phyloP scores from a whole-genome alignment of 2,113 vertebrate species.

The Leptobrachium leishanense region DNA sequence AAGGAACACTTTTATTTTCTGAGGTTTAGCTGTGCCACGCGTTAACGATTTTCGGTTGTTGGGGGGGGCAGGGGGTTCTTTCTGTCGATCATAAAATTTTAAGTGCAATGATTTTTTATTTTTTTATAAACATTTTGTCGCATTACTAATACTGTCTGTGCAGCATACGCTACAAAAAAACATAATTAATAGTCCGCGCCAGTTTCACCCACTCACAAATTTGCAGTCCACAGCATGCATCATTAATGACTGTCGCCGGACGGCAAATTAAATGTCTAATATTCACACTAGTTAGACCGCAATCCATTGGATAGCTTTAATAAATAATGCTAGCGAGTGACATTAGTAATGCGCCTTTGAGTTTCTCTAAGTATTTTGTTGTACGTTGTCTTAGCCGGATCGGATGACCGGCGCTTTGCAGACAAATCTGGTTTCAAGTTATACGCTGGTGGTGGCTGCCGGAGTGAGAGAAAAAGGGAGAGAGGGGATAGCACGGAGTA shows the following conservation, averaged over 20 bases:
- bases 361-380: slow-evolving; percentile 22
- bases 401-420: slow-evolving; percentile 22
- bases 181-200: neutral
- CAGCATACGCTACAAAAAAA: neutral
- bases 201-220: neutral
- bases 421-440: slow-evolving; percentile 35
- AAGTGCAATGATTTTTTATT: too few relatives aligned
- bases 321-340: slow-evolving; percentile 38
- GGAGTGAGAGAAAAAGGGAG: neutral
- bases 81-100: too few relatives aligned
- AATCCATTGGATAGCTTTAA: slow-evolving; percentile 24
- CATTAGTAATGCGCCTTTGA: slow-evolving; percentile 24
- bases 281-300: slow-evolving; percentile 8
- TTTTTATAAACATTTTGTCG: too few relatives aligned
- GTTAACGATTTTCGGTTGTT: too few relatives aligned
- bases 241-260: slow-evolving; percentile 34
- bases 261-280: slow-evolving; percentile 39
- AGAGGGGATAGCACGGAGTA: neutral
- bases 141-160: too few relatives aligned
- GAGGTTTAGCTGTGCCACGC: too few relatives aligned
- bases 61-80: too few relatives aligned
- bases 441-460: slow-evolving; percentile 6
- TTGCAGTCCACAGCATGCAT: slow-evolving; percentile 14
- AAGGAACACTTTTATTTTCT: too few relatives aligned
- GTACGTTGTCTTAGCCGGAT: slow-evolving; percentile 20